Evolutionary conservation across 2,113 vertebrate species (phyloP), one percentile per base, ranked within the genome.

Genomic region (Axis porcinus): DNA sequence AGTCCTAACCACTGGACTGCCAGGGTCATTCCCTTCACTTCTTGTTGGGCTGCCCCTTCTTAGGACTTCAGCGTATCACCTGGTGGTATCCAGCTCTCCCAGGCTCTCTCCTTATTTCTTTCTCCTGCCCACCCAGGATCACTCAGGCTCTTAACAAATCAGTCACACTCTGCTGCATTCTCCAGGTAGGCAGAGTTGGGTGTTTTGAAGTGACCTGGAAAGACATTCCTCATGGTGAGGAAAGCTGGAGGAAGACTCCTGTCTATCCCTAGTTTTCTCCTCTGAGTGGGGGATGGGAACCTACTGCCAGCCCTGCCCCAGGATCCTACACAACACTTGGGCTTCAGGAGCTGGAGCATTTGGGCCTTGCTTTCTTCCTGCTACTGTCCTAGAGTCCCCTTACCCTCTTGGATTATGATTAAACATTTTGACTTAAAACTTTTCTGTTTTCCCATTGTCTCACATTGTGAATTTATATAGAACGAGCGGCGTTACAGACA

Each of bases 351-450:
- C 57, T 14, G 5, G 89, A 95, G 27, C 50, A 30, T 89, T 70
- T 95, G 43, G 57, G 47, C 54, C 88, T 91, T 89, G 30, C 57
- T 97, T 91, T 91, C 54, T 95, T 93, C 57, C 64, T 76, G 40
- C 36, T 84, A 27, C 62, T 93, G 50, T 92, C 60, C 67, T 47
- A 87, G 57, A 60, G 55, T 64, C 7, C 8, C 45, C 50, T 30
- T 28, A 47, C 3, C 27, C 40, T 60, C 64, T 96, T 93, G 70
- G 19, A 94, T 97, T 62, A 70, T 95, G 17, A 98, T 98, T 98
- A 98, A 98, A 98, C 84, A 79, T 94, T 97, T 97, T 92, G 45
- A 88, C n/a, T 95, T 90, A 94, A 97, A 89, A 91, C 78, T 83
- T 60, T 64, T 43, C 33, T 96, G 50, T 92, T 95, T 93, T 70